Base-by-base conservation (phyloP, 2,113 vertebrate species). In the Rhinichthys klamathensis region DNA sequence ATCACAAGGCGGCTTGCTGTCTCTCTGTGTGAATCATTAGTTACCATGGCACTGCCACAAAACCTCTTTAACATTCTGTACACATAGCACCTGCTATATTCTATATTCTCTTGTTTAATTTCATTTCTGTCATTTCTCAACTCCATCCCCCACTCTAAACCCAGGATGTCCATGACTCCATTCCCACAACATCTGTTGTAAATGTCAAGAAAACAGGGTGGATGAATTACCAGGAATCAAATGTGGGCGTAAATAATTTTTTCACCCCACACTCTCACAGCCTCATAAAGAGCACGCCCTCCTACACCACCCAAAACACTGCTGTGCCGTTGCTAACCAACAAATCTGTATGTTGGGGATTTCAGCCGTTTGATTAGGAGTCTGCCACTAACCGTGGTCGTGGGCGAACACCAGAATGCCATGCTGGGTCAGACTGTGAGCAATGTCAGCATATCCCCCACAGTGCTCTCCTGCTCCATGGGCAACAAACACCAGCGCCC, bases 401-500 rank as follows among this genome's bases (percentile, higher is more conserved):
- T 99, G 97, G 78, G 97, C 92, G 76, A 99, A 99, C 30, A 96
- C 97, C 91, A 97, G 92, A 88, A 99, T 88, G 87, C 94, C 95
- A 80, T 95, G 93, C 67, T 93, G 93, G 85, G 91, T 94, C 92
- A 99, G 92, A 89, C 91, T 95, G 93, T 94, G 95, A 63, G 97
- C 97, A 84, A 99, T 90, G 75, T 97, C 96, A 0, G 96, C 93
- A 1, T 99, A 99, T n/a, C 95, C 94, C 83, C 97, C 96, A 11
- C 95, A 96, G 89, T 99, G 98, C 87, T 99, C 98, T 67, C 95
- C 98, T 0, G 97, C 97, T 0, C 98, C 98, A 0, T 99, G 97
- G 69, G 90, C 94, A 49, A 99, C 91, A 41, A 97, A 97, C 89
- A 98, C 93, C 27, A 99, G 93, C 7, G 96, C 98, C 94, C 98